A percentile compares a stretch with the other conserved stretches of the same genome.
These are phyloP conservation scores for Euzophera pinguis DNA, from an alignment of 2,888 invertebrate genomes.

Conservation along the genomic window DNA sequence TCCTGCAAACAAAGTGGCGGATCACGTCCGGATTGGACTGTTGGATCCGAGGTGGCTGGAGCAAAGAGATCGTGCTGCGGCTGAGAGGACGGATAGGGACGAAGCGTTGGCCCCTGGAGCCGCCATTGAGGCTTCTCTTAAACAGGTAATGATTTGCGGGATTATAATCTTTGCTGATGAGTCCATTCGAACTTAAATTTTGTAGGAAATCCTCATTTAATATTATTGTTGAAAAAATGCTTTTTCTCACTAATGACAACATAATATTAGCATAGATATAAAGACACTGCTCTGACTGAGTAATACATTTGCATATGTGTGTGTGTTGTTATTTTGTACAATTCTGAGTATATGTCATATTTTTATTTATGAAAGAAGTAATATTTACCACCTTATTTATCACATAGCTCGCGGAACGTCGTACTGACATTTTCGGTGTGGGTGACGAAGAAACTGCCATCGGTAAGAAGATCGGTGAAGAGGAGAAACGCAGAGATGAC, in stretches of 20 bases:
- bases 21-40: constrained; percentile 98
- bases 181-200: no score
- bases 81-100: constrained; percentile 93
- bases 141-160: constrained; percentile 10
- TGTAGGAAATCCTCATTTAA: no score
- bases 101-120: constrained; percentile 81
- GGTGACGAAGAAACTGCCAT: constrained; percentile 99
- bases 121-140: constrained; percentile 93
- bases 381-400: background rate
- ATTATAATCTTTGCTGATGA: no score
- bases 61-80: constrained; percentile 95
- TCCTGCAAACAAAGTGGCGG: constrained; percentile 97
- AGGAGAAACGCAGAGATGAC: constrained; percentile 92
- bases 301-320: no score
- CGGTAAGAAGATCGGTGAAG: constrained; percentile 98
- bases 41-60: constrained; percentile 99
- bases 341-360: background rate
- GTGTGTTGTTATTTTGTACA: background rate
- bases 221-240: no score
- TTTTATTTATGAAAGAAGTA: background rate
- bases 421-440: constrained; percentile 99
- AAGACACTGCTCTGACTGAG: no score
- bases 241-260: no score
- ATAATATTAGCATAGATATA: no score
- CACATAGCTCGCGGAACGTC: constrained; percentile 91